phyloP scores from a whole-genome alignment of 2,797 vertebrate genomes.

The Molossus alvarezi region DNA sequence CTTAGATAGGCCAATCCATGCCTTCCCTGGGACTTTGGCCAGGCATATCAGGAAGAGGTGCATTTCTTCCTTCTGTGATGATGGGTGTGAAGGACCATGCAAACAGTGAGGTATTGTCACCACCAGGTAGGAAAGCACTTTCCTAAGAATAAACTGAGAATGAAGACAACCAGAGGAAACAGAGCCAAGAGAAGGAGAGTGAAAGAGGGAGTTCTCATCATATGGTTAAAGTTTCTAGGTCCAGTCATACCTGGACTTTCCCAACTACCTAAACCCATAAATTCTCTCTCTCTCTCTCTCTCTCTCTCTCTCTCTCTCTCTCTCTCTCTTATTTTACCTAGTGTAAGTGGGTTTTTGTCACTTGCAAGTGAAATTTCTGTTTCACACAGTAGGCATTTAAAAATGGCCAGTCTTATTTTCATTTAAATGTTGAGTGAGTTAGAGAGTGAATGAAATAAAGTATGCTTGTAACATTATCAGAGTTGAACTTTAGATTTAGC shows the following conservation, averaged over 20 bases:
- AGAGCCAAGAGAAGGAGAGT: background rate
- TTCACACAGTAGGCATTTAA: background rate
- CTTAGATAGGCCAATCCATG: background rate
- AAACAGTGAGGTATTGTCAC: background rate
- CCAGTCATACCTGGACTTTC: background rate
- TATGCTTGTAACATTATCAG: background rate
- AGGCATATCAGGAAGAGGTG: background rate
- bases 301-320: background rate
- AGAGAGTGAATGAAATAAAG: background rate
- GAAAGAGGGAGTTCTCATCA: background rate
- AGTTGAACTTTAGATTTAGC: constrained; percentile 23
- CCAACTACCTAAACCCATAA: background rate
- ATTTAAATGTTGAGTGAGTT: constrained; percentile 14
- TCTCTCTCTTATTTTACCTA: background rate
- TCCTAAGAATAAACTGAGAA: background rate
- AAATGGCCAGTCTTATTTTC: background rate
- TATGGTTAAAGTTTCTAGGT: background rate
- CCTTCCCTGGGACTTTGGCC: constrained; percentile 1
- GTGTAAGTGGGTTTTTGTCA: background rate
- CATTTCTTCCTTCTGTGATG: background rate
- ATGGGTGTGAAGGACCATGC: background rate
- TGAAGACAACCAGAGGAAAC: background rate
- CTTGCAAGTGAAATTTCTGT: constrained; percentile 20
- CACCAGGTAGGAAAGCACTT: background rate
- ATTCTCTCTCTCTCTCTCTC: background rate